phyloP scores from a whole-genome alignment of 64 coral and sea anemone species.

The Stylophora pistillata region DNA sequence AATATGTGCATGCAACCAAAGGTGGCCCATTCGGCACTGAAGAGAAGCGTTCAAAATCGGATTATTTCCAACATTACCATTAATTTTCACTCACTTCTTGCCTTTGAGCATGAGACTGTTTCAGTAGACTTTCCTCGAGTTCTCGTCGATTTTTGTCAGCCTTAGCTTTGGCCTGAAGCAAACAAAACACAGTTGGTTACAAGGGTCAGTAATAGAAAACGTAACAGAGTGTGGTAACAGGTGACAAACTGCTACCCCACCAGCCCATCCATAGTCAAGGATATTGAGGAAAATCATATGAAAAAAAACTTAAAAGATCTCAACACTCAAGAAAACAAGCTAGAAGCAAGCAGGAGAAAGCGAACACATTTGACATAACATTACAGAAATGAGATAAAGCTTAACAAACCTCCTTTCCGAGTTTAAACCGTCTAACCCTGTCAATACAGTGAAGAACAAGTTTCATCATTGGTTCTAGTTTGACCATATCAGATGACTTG shows the following conservation, averaged over 20 bases:
- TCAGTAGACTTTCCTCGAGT: constrained; percentile 85
- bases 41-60: background rate
- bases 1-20: background rate
- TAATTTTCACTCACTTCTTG: constrained; percentile 74
- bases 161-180: constrained; percentile 80
- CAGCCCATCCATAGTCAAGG: no score
- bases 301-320: no score
- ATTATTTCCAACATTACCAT: background rate
- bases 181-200: background rate
- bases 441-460: constrained; percentile 92
- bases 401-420: constrained; percentile 90
- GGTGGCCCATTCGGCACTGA: background rate
- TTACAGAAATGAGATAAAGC: no score
- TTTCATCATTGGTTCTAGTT: constrained; percentile 89
- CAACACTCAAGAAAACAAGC: background rate
- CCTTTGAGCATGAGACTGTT: constrained; percentile 87
- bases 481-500: constrained; percentile 87
- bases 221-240: no score
- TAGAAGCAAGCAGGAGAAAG: background rate
- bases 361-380: background rate
- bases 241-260: no score
- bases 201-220: background rate
- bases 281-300: no score
- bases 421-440: constrained; percentile 88
- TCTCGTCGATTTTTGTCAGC: constrained; percentile 96